Base-by-base conservation (phyloP, 1,140 invertebrate genomes). In the Halesus radiatus region DNA sequence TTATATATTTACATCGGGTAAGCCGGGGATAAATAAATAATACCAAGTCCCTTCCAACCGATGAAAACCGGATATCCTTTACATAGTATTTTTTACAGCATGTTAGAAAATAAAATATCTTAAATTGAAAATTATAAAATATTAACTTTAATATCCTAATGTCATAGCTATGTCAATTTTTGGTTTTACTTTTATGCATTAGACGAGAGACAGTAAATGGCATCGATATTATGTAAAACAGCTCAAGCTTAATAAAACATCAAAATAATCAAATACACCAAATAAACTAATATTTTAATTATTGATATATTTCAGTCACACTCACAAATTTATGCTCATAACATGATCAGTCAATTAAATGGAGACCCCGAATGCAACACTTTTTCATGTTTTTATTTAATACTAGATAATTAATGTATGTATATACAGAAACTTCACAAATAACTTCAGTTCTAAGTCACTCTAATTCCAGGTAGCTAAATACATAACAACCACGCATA, bases 301-400 rank as follows among this genome's bases (percentile, higher is more conserved):
- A 52, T 50, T 53, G 16, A 52, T 50, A 18, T 50, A 72, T 23
- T 72, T 52, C 45, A 53, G 54, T 66, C 45, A 72, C 68, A 72
- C 68, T 72, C 68, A 52, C 50, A 29, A 78, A 64, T 45, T 10
- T 45, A 80, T 72, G 66, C 79, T 52, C 53, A 76, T 78, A 78
- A 78, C 76, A 78, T 74, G 23, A 81, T 81, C 80, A 81, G 80
- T 79, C 58, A 23, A 76, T 68, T 18, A 76, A 79, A 81, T 81
- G 80, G 77, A 74, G 80, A 81, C 77, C 73, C 80, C 62, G 45
- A 52, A 37, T 72, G 68, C 37, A 23, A 68, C 58, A 66, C 45
- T 45, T 66, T 16, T 32, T 29, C 26, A 32, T 66, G 37, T 72
- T 52, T 53, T 18, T 68, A 15, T 37, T 76, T 32, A 45, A 45